Conservation (phyloP, 2,888 invertebrate species). For the Lycocerus yunnanus region DNA sequence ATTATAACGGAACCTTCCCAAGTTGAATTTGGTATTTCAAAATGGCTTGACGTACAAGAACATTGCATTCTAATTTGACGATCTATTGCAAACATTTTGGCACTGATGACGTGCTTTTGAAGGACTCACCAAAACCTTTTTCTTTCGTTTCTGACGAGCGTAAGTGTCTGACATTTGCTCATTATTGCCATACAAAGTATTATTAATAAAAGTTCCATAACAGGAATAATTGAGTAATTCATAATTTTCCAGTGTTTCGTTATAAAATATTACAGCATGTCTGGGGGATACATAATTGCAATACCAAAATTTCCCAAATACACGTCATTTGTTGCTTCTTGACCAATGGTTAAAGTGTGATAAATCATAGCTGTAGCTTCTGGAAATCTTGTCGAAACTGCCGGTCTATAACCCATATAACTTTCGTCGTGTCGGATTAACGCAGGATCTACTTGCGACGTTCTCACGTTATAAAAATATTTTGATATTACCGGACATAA, state of each 20-base stretch:
- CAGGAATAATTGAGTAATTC: conserved; percentile 94
- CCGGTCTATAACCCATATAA: conserved; percentile 53
- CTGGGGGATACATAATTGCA: conserved; percentile 72
- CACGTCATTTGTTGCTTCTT: conserved; percentile 65
- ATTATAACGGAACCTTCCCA: conserved; percentile 92
- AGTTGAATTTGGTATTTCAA: conserved; percentile 58
- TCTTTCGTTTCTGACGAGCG: conserved; percentile 52
- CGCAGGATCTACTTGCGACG: conserved; percentile 51
- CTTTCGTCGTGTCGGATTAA: conserved; percentile 53
- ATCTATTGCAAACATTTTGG: conserved; percentile 52
- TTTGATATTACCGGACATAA: conserved; percentile 65
- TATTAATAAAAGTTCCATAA: conserved; percentile 86
- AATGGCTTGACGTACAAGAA: conserved; percentile 42
- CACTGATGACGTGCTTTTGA: conserved; percentile 43
- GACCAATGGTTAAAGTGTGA: conserved; percentile 73
- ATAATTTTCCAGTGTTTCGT: conserved; percentile 79
- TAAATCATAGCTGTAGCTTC: conserved; percentile 67
- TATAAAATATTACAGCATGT: conserved; percentile 83
- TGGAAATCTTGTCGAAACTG: conserved; percentile 51
- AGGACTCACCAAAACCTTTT: conserved; percentile 52
- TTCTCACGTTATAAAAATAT: conserved; percentile 53
- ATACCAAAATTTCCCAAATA: conserved; percentile 66
- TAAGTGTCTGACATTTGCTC: conserved; percentile 50
- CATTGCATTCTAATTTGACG: conserved; percentile 48
- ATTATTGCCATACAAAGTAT: conserved; percentile 82